phyloP scores from a whole-genome alignment of 2,797 vertebrate genomes.

The Hephaestus fuliginosus region DNA sequence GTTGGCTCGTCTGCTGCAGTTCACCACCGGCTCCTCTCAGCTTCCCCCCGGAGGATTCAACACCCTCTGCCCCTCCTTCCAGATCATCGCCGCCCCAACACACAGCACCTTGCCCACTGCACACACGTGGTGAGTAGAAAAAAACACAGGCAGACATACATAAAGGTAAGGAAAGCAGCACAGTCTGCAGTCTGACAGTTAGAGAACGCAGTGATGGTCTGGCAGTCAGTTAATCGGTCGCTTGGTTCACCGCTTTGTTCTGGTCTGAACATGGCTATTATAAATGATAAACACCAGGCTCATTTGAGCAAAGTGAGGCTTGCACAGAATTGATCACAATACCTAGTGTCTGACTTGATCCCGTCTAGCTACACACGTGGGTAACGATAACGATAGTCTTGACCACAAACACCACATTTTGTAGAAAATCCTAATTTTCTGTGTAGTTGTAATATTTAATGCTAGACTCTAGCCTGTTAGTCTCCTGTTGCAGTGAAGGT shows the following conservation, averaged over 20 bases:
- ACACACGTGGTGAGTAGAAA: conserved; percentile 93
- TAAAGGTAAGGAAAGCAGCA: neutral
- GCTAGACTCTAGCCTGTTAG: too few relatives aligned
- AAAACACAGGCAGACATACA: neutral
- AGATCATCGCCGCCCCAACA: conserved; percentile 97
- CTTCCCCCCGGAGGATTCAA: conserved; percentile 97
- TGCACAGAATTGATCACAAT: too few relatives aligned
- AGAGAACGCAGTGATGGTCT: neutral
- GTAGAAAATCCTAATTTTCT: too few relatives aligned
- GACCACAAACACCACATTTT: too few relatives aligned
- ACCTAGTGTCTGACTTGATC: too few relatives aligned
- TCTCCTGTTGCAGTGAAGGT: too few relatives aligned
- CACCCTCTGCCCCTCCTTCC: conserved; percentile 98
- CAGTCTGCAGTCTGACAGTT: neutral
- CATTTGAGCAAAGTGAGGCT: too few relatives aligned
- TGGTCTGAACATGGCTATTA: neutral
- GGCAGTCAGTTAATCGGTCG: neutral
- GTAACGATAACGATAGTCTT: too few relatives aligned
- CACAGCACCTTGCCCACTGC: conserved; percentile 98
- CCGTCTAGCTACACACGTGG: too few relatives aligned
- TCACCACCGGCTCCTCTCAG: conserved; percentile 98
- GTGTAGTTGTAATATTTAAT: too few relatives aligned
- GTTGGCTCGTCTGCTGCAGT: conserved; percentile 96
- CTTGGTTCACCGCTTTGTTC: neutral
- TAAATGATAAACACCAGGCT: neutral